A percentile compares a stretch with the other conserved stretches of the same genome.
Evolutionary conservation across 2,797 vertebrate species (phyloP).

Genomic region (Microhierax caerulescens): DNA sequence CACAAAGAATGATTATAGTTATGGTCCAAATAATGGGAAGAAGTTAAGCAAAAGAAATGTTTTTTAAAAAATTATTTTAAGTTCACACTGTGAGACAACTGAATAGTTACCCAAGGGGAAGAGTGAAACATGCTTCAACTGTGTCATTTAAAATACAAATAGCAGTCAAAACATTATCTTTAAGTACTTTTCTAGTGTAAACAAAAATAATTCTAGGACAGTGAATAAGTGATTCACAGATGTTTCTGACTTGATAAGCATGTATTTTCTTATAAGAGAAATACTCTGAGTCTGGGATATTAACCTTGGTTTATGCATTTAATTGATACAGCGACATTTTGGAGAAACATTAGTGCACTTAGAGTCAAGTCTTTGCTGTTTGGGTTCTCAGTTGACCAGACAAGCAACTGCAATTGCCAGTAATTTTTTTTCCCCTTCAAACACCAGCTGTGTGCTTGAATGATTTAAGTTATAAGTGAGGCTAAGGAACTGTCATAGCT

Average conservation of each 20-base stretch:
- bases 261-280: not conserved
- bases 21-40: not conserved
- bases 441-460: not conserved
- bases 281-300: not conserved
- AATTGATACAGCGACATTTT: not conserved
- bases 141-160: not conserved
- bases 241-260: not conserved
- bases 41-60: not conserved
- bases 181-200: not conserved
- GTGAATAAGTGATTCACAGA: not conserved
- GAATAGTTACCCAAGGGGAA: not conserved
- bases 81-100: not conserved
- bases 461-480: not conserved
- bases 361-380: not conserved
- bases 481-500: not conserved
- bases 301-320: not conserved
- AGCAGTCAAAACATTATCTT: not conserved
- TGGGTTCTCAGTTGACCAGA: not conserved
- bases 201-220: slow-evolving; percentile 10
- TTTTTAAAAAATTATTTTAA: not conserved
- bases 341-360: not conserved
- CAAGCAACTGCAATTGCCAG: not conserved
- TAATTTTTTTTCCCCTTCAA: not conserved
- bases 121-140: not conserved
- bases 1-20: not conserved